These are phyloP conservation scores for Formica exsecta DNA, from an alignment of 1,140 invertebrate genomes.

Conservation along the genomic window DNA sequence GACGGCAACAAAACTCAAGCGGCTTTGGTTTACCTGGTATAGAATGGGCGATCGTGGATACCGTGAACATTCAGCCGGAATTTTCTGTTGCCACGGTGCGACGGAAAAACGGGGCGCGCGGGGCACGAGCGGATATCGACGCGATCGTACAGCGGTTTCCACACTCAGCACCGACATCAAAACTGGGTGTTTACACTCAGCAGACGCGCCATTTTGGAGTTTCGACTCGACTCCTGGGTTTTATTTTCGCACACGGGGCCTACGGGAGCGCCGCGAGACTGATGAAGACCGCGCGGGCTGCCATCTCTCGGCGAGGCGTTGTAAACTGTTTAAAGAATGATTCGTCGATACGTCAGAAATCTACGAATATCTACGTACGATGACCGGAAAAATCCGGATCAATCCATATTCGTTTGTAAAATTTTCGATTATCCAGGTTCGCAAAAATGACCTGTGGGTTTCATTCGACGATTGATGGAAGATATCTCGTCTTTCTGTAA, in stretches of 20 bases:
- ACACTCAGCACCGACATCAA: constrained; percentile 67
- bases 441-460: too few relatives aligned
- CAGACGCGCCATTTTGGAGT: constrained; percentile 80
- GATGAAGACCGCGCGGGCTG: not conserved
- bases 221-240: constrained; percentile 71
- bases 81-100: constrained; percentile 74
- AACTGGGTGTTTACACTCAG: constrained; percentile 80
- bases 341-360: constrained; percentile 13
- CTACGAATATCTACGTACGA: too few relatives aligned
- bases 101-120: constrained; percentile 57
- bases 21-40: constrained; percentile 87
- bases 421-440: too few relatives aligned
- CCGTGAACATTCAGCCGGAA: constrained; percentile 87
- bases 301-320: constrained; percentile 14
- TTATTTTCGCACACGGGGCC: constrained; percentile 72
- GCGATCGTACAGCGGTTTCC: constrained; percentile 49
- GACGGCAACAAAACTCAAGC: constrained; percentile 61
- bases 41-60: constrained; percentile 89
- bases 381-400: too few relatives aligned
- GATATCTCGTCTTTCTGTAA: too few relatives aligned
- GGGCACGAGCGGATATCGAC: not conserved
- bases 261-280: constrained; percentile 38
- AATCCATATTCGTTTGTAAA: too few relatives aligned
- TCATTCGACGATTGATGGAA: too few relatives aligned
- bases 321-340: not conserved